Base-by-base conservation (phyloP, 2,888 invertebrate species). In the Meghimatium bilineatum region DNA sequence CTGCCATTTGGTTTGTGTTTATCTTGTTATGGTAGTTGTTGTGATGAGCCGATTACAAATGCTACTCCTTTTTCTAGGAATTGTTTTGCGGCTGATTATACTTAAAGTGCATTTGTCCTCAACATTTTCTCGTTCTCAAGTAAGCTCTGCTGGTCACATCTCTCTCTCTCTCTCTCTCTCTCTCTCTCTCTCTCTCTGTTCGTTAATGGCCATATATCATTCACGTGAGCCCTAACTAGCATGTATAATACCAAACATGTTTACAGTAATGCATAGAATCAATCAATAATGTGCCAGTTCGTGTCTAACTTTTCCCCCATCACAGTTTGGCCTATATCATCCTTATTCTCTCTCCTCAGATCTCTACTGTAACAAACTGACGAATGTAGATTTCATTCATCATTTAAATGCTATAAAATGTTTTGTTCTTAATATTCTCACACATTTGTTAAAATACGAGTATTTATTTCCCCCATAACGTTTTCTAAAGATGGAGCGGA, bases 211-310 rank as follows among this genome's bases (percentile, higher is more conserved):
- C 17, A 14, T 32, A 38, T 26, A 14, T 63, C n/a, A 23, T 20
- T 60, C 49, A 56, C 36, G 56, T 14, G 23, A 60, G 60, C 26
- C 63, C 12, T 12, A 14, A 23, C n/a, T 17, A 36, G 29, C 10
- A n/a, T 10, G 1, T 1, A 36, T 26, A 29, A n/a, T 44, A 77
- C n/a, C 63, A 63, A 63, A 38, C 77, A 77, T 66, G 66, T 60
- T 66, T 66, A 74, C 74, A 52, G 52, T 74, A 52, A 74, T 74
- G 74, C 74, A 74, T 52, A 3, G 20, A 74, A 52, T 74, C 74
- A 74, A 74, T 74, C 74, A 74, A 74, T 74, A 74, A 32, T 52
- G 74, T 74, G 74, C 74, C 74, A 74, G 74, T 77, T 60, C 63
- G 63, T 44, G 63, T 77, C 26, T 63, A 66, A 66, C 63, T 44